These are phyloP conservation scores for Cairina moschata DNA, from an alignment of 2,113 vertebrate genomes.

Conservation along the genomic window DNA sequence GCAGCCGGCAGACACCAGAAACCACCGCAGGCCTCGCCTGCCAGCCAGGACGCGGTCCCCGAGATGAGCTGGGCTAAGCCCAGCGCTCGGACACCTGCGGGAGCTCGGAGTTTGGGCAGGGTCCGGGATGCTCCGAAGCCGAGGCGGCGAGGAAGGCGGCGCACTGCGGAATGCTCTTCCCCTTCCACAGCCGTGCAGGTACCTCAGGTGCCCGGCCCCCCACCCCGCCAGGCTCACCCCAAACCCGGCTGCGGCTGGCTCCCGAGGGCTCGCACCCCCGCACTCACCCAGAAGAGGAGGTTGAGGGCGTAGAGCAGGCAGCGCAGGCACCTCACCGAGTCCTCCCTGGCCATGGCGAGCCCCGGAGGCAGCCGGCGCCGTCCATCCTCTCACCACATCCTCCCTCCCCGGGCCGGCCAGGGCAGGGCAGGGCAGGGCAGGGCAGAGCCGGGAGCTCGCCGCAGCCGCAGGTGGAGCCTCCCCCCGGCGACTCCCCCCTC, in stretches of 20 bases:
- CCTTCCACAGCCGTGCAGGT: neutral
- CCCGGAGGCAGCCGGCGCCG: constrained; percentile 50
- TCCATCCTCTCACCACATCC: constrained; percentile 85
- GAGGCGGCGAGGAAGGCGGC: neutral
- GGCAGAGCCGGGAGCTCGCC: neutral
- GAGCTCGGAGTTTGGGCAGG: neutral
- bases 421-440: neutral
- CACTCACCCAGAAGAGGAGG: constrained; percentile 96
- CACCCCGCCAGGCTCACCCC: constrained; percentile 37
- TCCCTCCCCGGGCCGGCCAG: constrained; percentile 23
- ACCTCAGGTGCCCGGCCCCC: neutral
- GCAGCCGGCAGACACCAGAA: neutral
- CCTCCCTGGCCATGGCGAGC: constrained; percentile 93
- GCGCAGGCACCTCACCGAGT: constrained; percentile 96
- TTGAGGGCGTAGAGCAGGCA: constrained; percentile 94
- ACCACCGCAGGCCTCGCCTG: neutral
- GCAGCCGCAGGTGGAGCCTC: too few species aligned
- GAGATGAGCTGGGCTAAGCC: neutral
- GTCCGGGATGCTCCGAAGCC: constrained; percentile 2
- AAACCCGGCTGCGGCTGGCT: neutral
- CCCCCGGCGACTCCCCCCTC: neutral
- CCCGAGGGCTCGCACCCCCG: neutral
- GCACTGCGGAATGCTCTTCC: neutral
- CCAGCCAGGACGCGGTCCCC: neutral
- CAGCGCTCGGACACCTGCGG: accelerated